phyloP scores from a whole-genome alignment of 1,140 invertebrate genomes.

The Drosophila ambigua region DNA sequence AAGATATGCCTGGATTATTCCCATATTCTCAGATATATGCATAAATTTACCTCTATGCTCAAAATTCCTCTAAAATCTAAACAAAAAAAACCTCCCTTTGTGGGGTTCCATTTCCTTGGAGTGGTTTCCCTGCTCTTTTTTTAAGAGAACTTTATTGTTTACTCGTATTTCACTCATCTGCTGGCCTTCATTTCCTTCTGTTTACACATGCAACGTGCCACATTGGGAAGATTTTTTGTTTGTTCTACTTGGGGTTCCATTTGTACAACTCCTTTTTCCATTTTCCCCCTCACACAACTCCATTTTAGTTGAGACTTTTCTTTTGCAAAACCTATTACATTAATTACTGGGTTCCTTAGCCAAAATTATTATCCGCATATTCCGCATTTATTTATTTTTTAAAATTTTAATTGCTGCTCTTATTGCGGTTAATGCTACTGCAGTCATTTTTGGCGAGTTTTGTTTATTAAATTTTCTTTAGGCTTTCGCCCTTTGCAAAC shows the following conservation, averaged over 20 bases:
- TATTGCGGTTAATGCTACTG: constrained; percentile 34
- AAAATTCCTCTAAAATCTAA: no score
- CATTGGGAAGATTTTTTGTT: constrained; percentile 38
- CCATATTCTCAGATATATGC: no score
- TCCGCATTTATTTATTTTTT: no score
- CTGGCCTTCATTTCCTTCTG: constrained; percentile 46
- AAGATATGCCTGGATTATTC: no score
- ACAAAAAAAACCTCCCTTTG: constrained; percentile 9
- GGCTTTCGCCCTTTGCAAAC: no score
- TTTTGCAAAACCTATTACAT: neutral
- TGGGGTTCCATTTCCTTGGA: constrained; percentile 43
- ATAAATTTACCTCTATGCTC: no score
- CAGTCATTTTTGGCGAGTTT: constrained; percentile 36
- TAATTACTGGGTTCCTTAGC: constrained; percentile 11
- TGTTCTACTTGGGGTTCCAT: constrained; percentile 14
- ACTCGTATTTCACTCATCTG: constrained; percentile 49
- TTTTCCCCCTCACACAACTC: constrained; percentile 10
- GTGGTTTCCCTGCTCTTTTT: neutral
- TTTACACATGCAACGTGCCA: constrained; percentile 35
- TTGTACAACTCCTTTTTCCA: neutral
- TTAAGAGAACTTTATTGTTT: constrained; percentile 29
- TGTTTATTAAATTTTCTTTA: no score
- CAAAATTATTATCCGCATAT: constrained; percentile 49
- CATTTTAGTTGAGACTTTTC: constrained; percentile 24
- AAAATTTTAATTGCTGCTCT: constrained; percentile 23